Percentiles rank a stretch among this genome's conserved stretches.
Evolutionary conservation across 2,797 vertebrate genomes (phyloP).

Genomic region (Chelon labrosus): DNA sequence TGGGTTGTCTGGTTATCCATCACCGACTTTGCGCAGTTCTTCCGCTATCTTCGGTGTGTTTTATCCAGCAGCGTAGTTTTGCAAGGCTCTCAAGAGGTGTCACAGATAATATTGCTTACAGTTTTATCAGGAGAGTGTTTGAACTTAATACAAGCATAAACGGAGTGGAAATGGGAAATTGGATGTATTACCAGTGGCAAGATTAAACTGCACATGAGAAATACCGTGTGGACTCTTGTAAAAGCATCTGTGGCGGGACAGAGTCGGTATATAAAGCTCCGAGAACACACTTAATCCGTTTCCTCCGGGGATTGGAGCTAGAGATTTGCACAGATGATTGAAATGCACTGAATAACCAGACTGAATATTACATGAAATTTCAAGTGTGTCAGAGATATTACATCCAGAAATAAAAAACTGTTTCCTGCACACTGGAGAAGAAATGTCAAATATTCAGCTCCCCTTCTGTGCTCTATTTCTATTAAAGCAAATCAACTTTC

Average conservation of each 20-base stretch:
- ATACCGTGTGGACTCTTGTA: conserved; percentile 12
- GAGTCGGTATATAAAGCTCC: conserved; percentile 9
- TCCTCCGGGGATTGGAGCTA: conserved; percentile 27
- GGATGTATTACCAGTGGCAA: conserved; percentile 1
- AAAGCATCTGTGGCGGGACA: conserved; percentile 1
- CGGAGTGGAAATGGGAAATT: conserved; percentile 25
- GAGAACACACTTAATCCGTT: conserved; percentile 36
- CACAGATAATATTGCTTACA: conserved; percentile 47
- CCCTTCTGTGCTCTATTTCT: no score
- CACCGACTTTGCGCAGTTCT: conserved; percentile 35
- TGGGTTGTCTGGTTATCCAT: conserved; percentile 58
- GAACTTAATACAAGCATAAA: conserved; percentile 41
- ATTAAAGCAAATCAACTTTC: no score
- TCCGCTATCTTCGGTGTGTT: conserved; percentile 42
- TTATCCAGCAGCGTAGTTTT: conserved; percentile 29
- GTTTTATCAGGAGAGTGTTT: conserved; percentile 54
- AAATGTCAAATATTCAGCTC: no score
- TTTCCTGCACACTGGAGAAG: no score
- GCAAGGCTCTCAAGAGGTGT: conserved; percentile 33
- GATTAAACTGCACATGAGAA: conserved; percentile 14
- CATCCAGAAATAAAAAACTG: no score
- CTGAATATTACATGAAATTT: neutral
- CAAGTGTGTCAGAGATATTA: neutral
- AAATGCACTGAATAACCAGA: conserved; percentile 20
- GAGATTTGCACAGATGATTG: conserved; percentile 43